A percentile compares a stretch with the other conserved stretches of the same genome.
Conservation (phyloP, 2,888 invertebrate genomes). For the Clepsis dumicolana region DNA sequence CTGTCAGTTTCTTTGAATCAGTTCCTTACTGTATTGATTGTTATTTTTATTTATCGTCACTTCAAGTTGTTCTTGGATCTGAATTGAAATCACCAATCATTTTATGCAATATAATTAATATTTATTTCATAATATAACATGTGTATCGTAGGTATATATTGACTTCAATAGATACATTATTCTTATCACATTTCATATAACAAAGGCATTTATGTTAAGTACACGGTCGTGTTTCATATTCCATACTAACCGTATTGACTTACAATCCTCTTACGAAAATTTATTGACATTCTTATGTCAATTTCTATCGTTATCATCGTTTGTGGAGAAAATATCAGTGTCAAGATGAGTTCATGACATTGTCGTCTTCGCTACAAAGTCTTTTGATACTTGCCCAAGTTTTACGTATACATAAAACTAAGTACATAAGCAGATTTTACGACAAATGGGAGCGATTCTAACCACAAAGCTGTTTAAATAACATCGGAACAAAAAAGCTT, state of each 20-base stretch:
- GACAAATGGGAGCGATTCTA: background rate
- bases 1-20: constrained; percentile 3
- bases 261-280: background rate
- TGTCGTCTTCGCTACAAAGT: background rate
- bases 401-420: constrained; percentile 1
- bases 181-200: too few species aligned
- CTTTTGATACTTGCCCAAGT: background rate
- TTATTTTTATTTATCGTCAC: constrained; percentile 12
- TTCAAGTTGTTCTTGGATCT: background rate
- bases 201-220: too few species aligned
- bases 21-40: constrained; percentile 3
- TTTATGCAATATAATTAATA: too few species aligned
- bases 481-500: constrained; percentile 3
- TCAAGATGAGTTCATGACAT: background rate
- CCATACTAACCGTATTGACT: background rate
- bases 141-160: too few species aligned
- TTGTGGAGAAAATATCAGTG: background rate
- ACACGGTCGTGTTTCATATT: too few species aligned
- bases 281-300: background rate
- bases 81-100: constrained; percentile 6
- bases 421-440: constrained; percentile 17
- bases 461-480: constrained; percentile 11
- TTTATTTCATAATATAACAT: too few species aligned
- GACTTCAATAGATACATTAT: too few species aligned
- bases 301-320: background rate